Conservation (phyloP, 1,140 invertebrate genomes). For the Galendromus occidentalis region DNA sequence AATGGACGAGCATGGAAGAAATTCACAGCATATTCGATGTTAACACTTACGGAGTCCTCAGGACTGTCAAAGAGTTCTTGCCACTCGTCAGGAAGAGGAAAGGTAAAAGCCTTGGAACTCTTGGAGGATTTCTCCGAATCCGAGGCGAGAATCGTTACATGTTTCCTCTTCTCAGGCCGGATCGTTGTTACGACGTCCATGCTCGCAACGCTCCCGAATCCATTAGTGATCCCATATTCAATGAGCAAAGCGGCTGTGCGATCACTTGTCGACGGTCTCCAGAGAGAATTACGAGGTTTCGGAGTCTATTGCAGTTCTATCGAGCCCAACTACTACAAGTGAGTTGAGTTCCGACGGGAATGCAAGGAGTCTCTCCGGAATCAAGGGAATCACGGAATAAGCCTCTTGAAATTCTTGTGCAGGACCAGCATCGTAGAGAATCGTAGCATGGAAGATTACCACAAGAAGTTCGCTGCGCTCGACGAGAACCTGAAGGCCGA, state of each 20-base stretch:
- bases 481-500: not conserved
- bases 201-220: conserved; percentile 12
- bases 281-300: not conserved
- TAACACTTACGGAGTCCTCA: conserved; percentile 16
- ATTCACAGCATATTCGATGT: conserved; percentile 15
- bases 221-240: conserved; percentile 14
- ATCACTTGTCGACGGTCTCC: not conserved
- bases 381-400: too few species aligned
- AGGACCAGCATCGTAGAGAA: not conserved
- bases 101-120: too few species aligned
- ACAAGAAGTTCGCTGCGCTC: not conserved
- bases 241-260: conserved; percentile 16
- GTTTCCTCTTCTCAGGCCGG: not conserved
- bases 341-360: too few species aligned
- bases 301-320: not conserved
- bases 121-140: too few species aligned
- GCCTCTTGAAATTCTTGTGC: not conserved
- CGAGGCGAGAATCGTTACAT: too few species aligned
- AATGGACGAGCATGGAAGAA: conserved; percentile 17
- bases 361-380: too few species aligned
- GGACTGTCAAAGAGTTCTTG: conserved; percentile 16
- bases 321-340: not conserved
- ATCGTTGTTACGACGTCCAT: conserved; percentile 16
- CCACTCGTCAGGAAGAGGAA: conserved; percentile 15
- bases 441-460: not conserved